phyloP scores from a whole-genome alignment of 2,113 vertebrate species.

The Cebus imitator region DNA sequence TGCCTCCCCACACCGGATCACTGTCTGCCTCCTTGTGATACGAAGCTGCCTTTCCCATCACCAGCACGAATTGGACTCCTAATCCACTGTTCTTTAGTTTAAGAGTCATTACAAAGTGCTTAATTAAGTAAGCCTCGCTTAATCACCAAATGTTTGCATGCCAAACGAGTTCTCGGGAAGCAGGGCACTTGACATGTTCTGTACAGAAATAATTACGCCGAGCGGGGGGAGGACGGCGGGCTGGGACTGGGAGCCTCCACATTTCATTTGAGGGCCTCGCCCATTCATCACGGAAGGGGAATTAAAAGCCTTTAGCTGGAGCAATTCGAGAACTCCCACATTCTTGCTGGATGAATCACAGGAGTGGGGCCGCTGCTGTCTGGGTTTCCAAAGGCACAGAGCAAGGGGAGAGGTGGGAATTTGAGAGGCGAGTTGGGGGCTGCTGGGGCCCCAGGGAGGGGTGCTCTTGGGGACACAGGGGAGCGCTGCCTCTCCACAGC shows the following conservation, averaged over 20 bases:
- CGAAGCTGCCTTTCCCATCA: constrained; percentile 70
- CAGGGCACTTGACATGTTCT: constrained; percentile 84
- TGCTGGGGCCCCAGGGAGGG: neutral
- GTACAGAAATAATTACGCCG: constrained; percentile 82
- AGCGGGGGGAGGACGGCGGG: constrained; percentile 13
- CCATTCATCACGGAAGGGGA: constrained; percentile 80
- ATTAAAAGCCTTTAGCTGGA: constrained; percentile 75
- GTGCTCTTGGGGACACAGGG: accelerated
- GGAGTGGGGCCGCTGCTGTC: neutral
- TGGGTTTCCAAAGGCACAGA: neutral
- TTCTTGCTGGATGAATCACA: constrained; percentile 81
- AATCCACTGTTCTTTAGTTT: constrained; percentile 85
- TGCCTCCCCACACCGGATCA: neutral
- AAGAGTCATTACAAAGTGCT: constrained; percentile 88
- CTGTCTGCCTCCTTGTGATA: constrained; percentile 62
- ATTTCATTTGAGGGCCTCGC: constrained; percentile 74
- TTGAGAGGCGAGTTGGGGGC: neutral
- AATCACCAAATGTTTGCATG: constrained; percentile 89
- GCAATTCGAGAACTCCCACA: constrained; percentile 78
- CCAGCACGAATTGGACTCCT: constrained; percentile 77
- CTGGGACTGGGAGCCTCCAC: constrained; percentile 74
- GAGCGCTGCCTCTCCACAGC: neutral
- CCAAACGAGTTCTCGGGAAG: constrained; percentile 83
- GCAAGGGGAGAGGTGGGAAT: neutral
- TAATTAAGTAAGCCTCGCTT: constrained; percentile 89